A percentile compares a stretch with the other conserved stretches of the same genome.
Evolutionary conservation across 2,888 invertebrate species (phyloP).

Genomic region (Acrobasis suavella): DNA sequence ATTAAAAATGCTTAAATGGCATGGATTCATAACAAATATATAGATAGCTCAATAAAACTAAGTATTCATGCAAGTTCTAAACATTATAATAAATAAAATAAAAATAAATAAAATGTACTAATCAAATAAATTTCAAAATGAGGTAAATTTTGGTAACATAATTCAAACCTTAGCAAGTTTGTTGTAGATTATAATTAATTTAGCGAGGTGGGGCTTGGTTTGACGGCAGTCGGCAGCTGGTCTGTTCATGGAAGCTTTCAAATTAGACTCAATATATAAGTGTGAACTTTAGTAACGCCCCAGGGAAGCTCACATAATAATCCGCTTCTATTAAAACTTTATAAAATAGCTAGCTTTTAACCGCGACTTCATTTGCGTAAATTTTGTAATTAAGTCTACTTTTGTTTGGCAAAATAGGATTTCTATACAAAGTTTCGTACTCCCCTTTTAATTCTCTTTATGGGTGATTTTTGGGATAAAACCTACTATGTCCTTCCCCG

Average conservation of each 20-base stretch:
- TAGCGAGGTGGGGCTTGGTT: conserved; percentile 4
- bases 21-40: too few species aligned
- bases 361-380: too few species aligned
- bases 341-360: neutral
- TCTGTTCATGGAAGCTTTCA: conserved; percentile 17
- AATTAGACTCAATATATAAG: conserved; percentile 17
- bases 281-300: neutral
- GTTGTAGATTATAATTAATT: conserved; percentile 15
- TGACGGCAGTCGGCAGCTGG: conserved; percentile 13
- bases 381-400: too few species aligned
- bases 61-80: too few species aligned
- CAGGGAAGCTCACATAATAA: neutral
- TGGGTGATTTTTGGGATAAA: too few species aligned
- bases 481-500: too few species aligned
- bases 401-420: too few species aligned
- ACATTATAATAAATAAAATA: too few species aligned
- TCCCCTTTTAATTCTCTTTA: too few species aligned
- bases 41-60: too few species aligned
- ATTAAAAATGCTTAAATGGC: too few species aligned
- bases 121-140: conserved; percentile 4
- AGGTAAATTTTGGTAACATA: neutral
- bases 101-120: neutral
- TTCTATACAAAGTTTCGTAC: too few species aligned
- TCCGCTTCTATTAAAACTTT: neutral
- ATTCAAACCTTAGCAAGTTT: neutral